Percentiles rank a stretch among this genome's conserved stretches.
These are phyloP conservation scores for Drosophila yakuba DNA, from an alignment of 1,140 invertebrate species.

Conservation along the genomic window DNA sequence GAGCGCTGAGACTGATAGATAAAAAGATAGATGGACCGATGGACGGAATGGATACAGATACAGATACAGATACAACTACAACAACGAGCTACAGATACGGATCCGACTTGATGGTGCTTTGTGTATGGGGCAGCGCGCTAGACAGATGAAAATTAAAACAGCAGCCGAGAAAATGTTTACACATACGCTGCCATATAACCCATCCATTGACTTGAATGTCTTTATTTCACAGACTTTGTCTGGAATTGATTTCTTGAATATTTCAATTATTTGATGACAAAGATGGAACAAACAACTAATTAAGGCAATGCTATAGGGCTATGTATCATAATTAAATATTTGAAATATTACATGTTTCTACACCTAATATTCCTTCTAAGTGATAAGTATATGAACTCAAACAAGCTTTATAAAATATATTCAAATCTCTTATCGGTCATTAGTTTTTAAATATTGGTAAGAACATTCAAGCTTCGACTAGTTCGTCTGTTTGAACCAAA, in stretches of 20 bases:
- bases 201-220: neutral
- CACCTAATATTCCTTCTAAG: no score
- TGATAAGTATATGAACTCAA: no score
- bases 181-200: constrained; percentile 17
- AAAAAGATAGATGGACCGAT: constrained; percentile 31
- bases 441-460: neutral
- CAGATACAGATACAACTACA: constrained; percentile 18
- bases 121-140: constrained; percentile 36
- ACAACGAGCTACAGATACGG: constrained; percentile 10
- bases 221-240: neutral
- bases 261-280: neutral
- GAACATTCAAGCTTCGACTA: constrained; percentile 46
- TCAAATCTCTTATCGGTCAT: no score
- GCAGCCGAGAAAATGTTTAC: constrained; percentile 64
- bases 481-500: constrained; percentile 28
- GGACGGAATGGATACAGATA: constrained; percentile 36
- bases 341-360: no score
- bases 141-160: constrained; percentile 78
- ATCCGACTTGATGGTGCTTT: constrained; percentile 45
- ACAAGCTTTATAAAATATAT: no score
- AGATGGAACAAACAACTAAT: neutral
- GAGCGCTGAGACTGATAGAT: constrained; percentile 73
- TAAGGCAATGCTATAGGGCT: no score
- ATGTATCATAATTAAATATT: no score
- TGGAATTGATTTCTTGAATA: neutral